These are phyloP conservation scores for Hemicordylus capensis DNA, from an alignment of 2,113 vertebrate genomes.

Conservation along the genomic window DNA sequence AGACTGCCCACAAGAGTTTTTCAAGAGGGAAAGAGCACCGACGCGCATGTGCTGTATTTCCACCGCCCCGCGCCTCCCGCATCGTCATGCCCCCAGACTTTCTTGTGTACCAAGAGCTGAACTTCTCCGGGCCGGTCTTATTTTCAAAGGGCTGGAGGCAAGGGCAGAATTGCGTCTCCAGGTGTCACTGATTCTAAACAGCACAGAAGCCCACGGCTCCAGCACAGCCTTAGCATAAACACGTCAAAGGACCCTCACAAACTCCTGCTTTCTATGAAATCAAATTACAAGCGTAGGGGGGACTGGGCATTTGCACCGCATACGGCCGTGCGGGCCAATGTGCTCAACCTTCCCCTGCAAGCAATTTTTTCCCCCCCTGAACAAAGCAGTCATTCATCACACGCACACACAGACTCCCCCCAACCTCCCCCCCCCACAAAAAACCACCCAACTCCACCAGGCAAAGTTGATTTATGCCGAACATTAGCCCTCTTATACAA, in stretches of 20 bases:
- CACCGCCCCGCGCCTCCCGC: neutral
- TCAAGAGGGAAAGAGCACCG: neutral
- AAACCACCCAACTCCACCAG: neutral
- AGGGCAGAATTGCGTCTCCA: slow-evolving; percentile 28
- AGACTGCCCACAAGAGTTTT: neutral
- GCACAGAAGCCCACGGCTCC: slow-evolving; percentile 10
- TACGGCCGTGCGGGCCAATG: neutral
- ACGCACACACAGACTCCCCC: slow-evolving; percentile 4
- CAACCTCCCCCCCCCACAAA: neutral
- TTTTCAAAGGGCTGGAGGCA: neutral
- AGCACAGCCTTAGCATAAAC: slow-evolving; percentile 21
- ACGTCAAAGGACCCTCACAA: slow-evolving; percentile 50
- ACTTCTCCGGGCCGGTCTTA: neutral
- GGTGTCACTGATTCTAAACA: slow-evolving; percentile 53
- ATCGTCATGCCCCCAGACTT: neutral
- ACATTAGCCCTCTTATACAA: slow-evolving; percentile 11
- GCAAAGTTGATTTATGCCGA: slow-evolving; percentile 45
- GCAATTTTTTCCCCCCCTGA: slow-evolving; percentile 61
- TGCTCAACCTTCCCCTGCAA: slow-evolving; percentile 54
- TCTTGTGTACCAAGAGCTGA: neutral
- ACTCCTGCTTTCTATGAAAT: slow-evolving; percentile 58
- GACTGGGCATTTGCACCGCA: slow-evolving; percentile 38
- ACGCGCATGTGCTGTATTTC: neutral
- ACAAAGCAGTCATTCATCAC: slow-evolving; percentile 70
- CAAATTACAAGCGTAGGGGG: slow-evolving; percentile 55